These are phyloP conservation scores for Sphinx pinastri DNA, from an alignment of 2,888 invertebrate genomes.

Conservation along the genomic window DNA sequence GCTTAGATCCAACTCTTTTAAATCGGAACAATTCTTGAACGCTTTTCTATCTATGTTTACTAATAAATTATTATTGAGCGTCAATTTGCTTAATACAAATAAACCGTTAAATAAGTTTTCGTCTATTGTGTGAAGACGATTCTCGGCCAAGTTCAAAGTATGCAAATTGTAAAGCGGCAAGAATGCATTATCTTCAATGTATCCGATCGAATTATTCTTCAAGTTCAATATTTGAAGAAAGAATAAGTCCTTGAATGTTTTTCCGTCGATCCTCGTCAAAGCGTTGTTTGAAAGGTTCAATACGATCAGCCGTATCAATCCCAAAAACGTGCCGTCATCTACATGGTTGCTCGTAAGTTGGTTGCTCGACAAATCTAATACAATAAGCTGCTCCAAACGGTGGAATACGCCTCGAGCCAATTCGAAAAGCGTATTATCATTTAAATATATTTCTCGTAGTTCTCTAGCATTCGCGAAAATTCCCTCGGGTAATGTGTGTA, in stretches of 20 bases:
- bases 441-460: constrained; percentile 91
- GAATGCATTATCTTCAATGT: constrained; percentile 94
- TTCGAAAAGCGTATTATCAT: constrained; percentile 93
- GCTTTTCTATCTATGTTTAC: constrained; percentile 91
- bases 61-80: constrained; percentile 93
- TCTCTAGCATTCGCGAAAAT: constrained; percentile 92
- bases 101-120: constrained; percentile 92
- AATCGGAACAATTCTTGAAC: constrained; percentile 93
- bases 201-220: constrained; percentile 94
- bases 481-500: constrained; percentile 91
- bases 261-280: constrained; percentile 91
- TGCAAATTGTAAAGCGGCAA: constrained; percentile 94
- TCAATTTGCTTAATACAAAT: constrained; percentile 92
- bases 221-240: constrained; percentile 93
- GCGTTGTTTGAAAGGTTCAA: constrained; percentile 94
- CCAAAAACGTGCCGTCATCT: constrained; percentile 93
- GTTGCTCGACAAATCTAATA: constrained; percentile 93
- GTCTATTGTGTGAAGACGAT: constrained; percentile 91
- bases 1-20: constrained; percentile 94
- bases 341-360: constrained; percentile 93
- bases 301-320: constrained; percentile 92
- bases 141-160: constrained; percentile 94
- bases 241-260: constrained; percentile 93
- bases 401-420: constrained; percentile 93
- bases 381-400: constrained; percentile 91